Conservation (phyloP, 2,888 invertebrate species). For the Plebejus melissa region DNA sequence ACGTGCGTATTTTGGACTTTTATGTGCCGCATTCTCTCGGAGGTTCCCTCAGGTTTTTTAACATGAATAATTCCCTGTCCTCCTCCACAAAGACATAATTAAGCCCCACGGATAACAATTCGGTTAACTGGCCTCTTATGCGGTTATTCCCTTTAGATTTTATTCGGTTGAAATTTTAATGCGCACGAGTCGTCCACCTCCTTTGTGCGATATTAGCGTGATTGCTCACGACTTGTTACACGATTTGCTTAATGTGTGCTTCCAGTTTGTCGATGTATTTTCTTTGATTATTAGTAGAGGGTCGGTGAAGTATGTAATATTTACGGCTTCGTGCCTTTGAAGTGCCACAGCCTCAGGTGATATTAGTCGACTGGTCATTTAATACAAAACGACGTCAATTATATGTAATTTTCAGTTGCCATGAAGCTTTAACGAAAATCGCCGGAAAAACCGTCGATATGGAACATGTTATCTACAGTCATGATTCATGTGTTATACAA, state of each 20-base stretch:
- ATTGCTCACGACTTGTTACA: conserved; percentile 35
- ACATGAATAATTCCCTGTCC: conserved; percentile 53
- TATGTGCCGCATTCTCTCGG: conserved; percentile 39
- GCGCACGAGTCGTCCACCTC: conserved; percentile 41
- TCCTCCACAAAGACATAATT: conserved; percentile 63
- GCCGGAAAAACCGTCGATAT: not conserved
- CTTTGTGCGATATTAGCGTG: conserved; percentile 36
- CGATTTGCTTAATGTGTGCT: conserved; percentile 37
- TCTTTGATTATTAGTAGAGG: conserved; percentile 37
- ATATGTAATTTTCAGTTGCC: conserved; percentile 32
- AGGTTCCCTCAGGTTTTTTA: conserved; percentile 44
- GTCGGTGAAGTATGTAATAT: conserved; percentile 28
- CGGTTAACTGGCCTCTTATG: conserved; percentile 49
- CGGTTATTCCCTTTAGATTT: conserved; percentile 53
- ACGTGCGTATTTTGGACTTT: conserved; percentile 31
- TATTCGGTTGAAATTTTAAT: conserved; percentile 44
- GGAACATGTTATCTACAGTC: not conserved
- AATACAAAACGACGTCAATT: conserved; percentile 36
- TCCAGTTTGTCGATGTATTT: conserved; percentile 30
- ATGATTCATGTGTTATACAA: conserved; percentile 7
- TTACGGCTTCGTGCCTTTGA: conserved; percentile 31
- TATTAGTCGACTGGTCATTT: conserved; percentile 31
- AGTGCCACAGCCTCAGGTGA: conserved; percentile 37
- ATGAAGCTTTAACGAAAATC: conserved; percentile 20
- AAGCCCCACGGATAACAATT: conserved; percentile 62